Percentiles rank a stretch among this genome's conserved stretches.
These are phyloP conservation scores for Ovis aries DNA, from an alignment of 2,113 vertebrate genomes.

Conservation along the genomic window ARS-UI_Ramb_v3.0 NC_056064.1:4925501-4926000, in stretches of 20 bases:
- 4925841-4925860: not conserved
- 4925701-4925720: not conserved
- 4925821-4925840: not conserved
- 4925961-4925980: not conserved
- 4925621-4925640: not conserved
- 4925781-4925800: not conserved
- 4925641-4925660: not conserved
- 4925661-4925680: not conserved
- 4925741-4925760: not conserved
- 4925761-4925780: not conserved
- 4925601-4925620: not conserved
- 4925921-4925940: not conserved
- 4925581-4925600: not conserved
- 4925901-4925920: not conserved
- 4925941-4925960: not conserved
- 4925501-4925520: not conserved
- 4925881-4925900: not conserved
- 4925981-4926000: not conserved
- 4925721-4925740: not conserved
- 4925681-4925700: not conserved
- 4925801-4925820: not conserved
- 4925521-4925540: not conserved
- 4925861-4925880: not conserved
- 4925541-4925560: not conserved
- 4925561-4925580: not conserved